Conservation (phyloP, 2,113 vertebrate species). For the Oophaga pumilio region DNA sequence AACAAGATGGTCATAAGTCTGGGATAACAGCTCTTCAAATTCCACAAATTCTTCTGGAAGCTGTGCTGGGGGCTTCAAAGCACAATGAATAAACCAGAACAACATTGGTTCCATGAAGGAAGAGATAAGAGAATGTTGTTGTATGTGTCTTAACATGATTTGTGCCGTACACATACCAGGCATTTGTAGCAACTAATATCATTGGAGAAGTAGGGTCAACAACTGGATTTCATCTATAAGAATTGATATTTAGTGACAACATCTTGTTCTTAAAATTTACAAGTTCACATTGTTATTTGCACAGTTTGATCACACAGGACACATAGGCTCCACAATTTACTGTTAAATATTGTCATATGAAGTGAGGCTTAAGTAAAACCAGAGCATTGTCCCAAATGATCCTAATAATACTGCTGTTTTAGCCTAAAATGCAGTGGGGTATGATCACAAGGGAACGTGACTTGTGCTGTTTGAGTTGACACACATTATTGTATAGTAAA, state of each 20-base stretch:
- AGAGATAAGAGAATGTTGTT: conserved; percentile 52
- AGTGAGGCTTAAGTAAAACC: background rate
- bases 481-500: too few species aligned
- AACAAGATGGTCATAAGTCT: conserved; percentile 36
- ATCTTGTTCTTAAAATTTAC: background rate
- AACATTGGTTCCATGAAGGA: conserved; percentile 32
- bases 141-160: conserved; percentile 57
- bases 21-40: conserved; percentile 37
- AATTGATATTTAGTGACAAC: background rate
- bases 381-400: background rate
- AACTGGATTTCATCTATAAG: background rate
- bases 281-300: background rate
- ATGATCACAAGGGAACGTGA: too few species aligned
- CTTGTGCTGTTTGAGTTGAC: too few species aligned
- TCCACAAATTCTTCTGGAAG: conserved; percentile 53
- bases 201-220: background rate
- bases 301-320: background rate
- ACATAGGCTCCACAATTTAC: background rate
- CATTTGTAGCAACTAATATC: conserved; percentile 6
- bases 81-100: conserved; percentile 45
- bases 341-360: background rate
- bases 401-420: too few species aligned
- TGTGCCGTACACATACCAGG: conserved; percentile 39
- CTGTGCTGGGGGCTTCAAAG: conserved; percentile 49
- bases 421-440: too few species aligned